Conservation (phyloP, 2,888 invertebrate genomes). For the Mimas tiliae region DNA sequence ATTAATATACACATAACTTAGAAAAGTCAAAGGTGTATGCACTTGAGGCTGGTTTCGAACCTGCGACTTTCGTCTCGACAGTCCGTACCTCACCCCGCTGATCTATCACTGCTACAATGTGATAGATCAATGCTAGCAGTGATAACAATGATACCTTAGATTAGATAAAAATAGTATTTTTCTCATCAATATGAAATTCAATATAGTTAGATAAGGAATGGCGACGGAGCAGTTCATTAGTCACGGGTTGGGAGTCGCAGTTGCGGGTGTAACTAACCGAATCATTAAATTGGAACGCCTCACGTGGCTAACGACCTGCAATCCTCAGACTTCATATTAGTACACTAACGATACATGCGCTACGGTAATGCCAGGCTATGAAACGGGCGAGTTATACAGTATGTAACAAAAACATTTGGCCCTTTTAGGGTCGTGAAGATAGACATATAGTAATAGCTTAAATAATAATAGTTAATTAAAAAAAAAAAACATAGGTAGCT, state of each 20-base stretch:
- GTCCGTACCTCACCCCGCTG: no score
- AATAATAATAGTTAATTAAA: no score
- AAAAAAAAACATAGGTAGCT: no score
- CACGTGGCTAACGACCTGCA: constrained; percentile 28
- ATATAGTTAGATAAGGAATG: background rate
- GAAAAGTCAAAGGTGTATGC: no score
- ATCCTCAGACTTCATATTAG: constrained; percentile 26
- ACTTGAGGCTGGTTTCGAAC: no score
- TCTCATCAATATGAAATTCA: background rate
- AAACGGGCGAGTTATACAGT: background rate
- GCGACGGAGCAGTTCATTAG: constrained; percentile 16
- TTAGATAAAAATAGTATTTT: background rate
- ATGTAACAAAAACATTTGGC: no score
- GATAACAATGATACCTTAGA: no score
- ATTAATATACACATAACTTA: no score
- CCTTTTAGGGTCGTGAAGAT: background rate
- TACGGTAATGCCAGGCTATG: constrained; percentile 14
- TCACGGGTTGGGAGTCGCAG: background rate
- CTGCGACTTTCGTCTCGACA: no score
- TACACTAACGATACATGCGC: constrained; percentile 28
- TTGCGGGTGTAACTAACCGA: constrained; percentile 26
- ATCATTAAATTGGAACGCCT: constrained; percentile 30
- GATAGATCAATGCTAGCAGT: no score
- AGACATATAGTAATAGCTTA: no score
- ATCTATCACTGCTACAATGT: background rate